A percentile compares a stretch with the other conserved stretches of the same genome.
Conservation (phyloP, 2,797 vertebrate species). For the Hydrophis major region DNA sequence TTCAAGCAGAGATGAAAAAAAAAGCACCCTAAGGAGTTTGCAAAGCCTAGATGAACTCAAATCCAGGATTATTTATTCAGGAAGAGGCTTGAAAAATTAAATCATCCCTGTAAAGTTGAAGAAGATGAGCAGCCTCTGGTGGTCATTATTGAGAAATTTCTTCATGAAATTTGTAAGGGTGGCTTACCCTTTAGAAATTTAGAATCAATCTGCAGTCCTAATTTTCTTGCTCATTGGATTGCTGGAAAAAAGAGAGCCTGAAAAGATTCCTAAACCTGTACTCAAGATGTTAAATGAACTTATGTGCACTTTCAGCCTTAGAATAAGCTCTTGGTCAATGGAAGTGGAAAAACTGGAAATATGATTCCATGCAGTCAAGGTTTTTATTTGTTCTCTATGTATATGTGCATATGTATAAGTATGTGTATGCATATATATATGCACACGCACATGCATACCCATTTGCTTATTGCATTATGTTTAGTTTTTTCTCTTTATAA, state of each 20-base stretch:
- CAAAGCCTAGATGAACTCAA: neutral
- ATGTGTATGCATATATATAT: neutral
- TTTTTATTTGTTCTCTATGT: neutral
- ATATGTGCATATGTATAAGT: too few species aligned
- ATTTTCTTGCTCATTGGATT: neutral
- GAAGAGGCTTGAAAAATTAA: neutral
- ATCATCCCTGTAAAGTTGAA: neutral
- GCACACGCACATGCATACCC: too few species aligned
- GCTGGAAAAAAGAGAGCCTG: neutral
- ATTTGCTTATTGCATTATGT: too few species aligned
- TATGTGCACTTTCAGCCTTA: neutral
- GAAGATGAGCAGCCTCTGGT: neutral
- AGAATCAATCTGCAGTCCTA: neutral
- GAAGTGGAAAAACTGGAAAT: neutral
- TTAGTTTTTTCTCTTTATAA: too few species aligned
- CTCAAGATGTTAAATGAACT: neutral
- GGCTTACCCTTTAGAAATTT: neutral
- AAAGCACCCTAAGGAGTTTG: neutral
- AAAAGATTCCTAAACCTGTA: neutral
- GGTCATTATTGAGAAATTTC: neutral
- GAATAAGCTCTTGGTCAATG: neutral
- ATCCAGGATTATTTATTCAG: neutral
- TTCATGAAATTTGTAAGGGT: neutral
- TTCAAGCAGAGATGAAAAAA: neutral
- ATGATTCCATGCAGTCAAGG: neutral